phyloP scores from a whole-genome alignment of 2,888 invertebrate genomes.

The Nymphalis c-album region DNA sequence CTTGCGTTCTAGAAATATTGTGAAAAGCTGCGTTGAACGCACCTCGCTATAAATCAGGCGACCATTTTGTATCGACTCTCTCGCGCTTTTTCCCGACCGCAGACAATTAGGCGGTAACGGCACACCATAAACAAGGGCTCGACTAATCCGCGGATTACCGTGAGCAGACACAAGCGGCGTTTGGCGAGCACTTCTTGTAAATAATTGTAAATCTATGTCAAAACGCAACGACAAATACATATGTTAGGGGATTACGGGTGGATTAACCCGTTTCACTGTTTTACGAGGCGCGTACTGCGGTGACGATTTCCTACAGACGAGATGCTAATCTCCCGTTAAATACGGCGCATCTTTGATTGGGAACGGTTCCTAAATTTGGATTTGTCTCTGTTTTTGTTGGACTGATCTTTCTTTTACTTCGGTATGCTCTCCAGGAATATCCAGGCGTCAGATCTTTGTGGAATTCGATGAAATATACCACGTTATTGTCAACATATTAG shows the following conservation, averaged over 20 bases:
- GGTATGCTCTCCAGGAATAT: slow-evolving; percentile 32
- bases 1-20: slow-evolving; percentile 72
- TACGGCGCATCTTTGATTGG: slow-evolving; percentile 60
- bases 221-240: slow-evolving; percentile 78
- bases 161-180: slow-evolving; percentile 70
- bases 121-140: slow-evolving; percentile 70
- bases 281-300: slow-evolving; percentile 64
- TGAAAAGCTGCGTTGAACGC: slow-evolving; percentile 63
- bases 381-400: slow-evolving; percentile 44
- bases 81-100: slow-evolving; percentile 66
- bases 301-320: slow-evolving; percentile 69
- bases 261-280: slow-evolving; percentile 78
- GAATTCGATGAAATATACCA: neutral
- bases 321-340: slow-evolving; percentile 68
- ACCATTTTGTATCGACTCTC: slow-evolving; percentile 68
- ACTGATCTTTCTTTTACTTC: slow-evolving; percentile 54
- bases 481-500: neutral
- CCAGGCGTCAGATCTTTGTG: slow-evolving; percentile 4
- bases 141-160: slow-evolving; percentile 73
- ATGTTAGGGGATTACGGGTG: slow-evolving; percentile 73
- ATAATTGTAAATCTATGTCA: slow-evolving; percentile 82
- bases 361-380: slow-evolving; percentile 63
- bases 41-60: slow-evolving; percentile 65
- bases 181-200: slow-evolving; percentile 68
- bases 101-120: slow-evolving; percentile 70